Conservation (phyloP, 1,140 invertebrate species). For the Drosophila asahinai region DNA sequence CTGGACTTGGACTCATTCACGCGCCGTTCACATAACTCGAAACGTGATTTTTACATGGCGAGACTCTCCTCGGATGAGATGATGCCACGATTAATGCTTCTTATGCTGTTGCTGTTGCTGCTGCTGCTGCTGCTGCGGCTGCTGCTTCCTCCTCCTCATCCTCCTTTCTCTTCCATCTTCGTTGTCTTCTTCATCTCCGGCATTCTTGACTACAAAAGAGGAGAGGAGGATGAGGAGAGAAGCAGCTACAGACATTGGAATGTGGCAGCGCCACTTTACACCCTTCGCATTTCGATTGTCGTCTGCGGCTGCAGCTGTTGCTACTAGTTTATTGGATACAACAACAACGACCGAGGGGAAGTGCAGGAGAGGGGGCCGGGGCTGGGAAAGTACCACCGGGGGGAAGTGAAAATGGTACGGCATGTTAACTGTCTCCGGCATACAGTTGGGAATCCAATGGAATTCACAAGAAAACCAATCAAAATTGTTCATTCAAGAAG, state of each 20-base stretch:
- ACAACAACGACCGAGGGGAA: neutral
- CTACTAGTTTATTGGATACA: conserved; percentile 65
- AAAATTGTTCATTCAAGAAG: neutral
- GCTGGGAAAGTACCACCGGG: conserved; percentile 6
- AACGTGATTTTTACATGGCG: conserved; percentile 75
- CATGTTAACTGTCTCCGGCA: conserved; percentile 67
- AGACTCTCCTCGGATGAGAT: conserved; percentile 32
- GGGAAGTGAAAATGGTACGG: conserved; percentile 57
- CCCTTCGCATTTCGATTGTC: conserved; percentile 47
- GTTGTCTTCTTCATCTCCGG: conserved; percentile 46
- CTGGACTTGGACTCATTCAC: conserved; percentile 65
- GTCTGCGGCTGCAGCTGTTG: conserved; percentile 52
- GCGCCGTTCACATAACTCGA: conserved; percentile 75
- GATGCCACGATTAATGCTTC: conserved; percentile 48
- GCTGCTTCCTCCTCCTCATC: conserved; percentile 32
- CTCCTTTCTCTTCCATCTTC: conserved; percentile 16
- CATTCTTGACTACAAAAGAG: conserved; percentile 60
- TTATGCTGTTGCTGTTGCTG: conserved; percentile 10
- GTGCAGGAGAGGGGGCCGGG: neutral
- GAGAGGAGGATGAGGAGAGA: conserved; percentile 11
- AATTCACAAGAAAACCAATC: neutral
- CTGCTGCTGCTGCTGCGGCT: conserved; percentile 26
- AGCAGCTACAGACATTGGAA: conserved; percentile 58
- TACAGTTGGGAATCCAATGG: conserved; percentile 15
- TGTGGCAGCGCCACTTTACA: conserved; percentile 66